Conservation (phyloP, 2,888 invertebrate genomes). For the Apodemia duryi region DNA sequence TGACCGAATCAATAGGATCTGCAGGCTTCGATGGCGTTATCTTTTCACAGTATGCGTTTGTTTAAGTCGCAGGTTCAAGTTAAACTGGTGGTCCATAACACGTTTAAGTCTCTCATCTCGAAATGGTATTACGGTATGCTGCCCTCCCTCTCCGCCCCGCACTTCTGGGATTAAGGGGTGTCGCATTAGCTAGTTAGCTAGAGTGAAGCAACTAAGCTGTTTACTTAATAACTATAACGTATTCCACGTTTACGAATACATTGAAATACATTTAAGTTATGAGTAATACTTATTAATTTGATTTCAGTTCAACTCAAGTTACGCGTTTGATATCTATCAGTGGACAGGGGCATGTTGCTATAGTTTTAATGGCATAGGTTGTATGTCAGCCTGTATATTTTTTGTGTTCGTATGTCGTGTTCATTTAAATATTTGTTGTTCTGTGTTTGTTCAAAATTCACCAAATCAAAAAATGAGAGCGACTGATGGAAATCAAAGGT, state of each 20-base stretch:
- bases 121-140: slow-evolving; percentile 71
- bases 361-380: too few relatives aligned
- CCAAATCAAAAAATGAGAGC: too few relatives aligned
- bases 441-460: too few relatives aligned
- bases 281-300: background rate
- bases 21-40: slow-evolving; percentile 33
- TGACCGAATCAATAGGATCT: slow-evolving; percentile 47
- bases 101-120: slow-evolving; percentile 76
- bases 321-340: background rate
- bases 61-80: slow-evolving; percentile 39
- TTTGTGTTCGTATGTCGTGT: too few relatives aligned
- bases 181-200: slow-evolving; percentile 40
- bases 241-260: slow-evolving; percentile 25
- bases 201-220: slow-evolving; percentile 30
- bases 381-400: too few relatives aligned
- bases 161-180: slow-evolving; percentile 49
- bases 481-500: too few relatives aligned
- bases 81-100: slow-evolving; percentile 57
- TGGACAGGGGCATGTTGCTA: too few relatives aligned
- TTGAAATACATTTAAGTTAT: slow-evolving; percentile 8
- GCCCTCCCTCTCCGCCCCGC: slow-evolving; percentile 40
- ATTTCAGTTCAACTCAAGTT: background rate
- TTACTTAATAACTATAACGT: slow-evolving; percentile 31
- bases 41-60: slow-evolving; percentile 33
- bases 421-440: too few relatives aligned